A percentile compares a stretch with the other conserved stretches of the same genome.
Evolutionary conservation across 2,888 invertebrate species (phyloP).

Genomic region (Steromphala cineraria): DNA sequence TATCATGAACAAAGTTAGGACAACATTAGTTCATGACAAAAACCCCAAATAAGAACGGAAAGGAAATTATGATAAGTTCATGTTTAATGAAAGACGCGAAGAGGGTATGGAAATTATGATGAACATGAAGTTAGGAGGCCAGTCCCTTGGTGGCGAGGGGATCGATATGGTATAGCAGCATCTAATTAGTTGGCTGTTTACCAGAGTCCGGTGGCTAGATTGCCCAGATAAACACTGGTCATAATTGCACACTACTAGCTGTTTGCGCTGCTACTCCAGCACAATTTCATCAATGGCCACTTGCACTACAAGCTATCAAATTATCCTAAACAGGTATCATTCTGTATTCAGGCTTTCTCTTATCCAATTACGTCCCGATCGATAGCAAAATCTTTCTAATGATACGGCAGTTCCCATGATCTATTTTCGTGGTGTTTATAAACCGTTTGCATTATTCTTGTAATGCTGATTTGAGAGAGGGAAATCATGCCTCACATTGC

Average conservation of each 20-base stretch:
- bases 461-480: no score
- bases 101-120: no score
- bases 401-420: neutral
- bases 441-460: neutral
- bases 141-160: no score
- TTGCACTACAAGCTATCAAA: neutral
- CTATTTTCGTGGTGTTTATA: neutral
- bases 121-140: no score
- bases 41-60: no score
- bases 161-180: neutral
- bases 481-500: no score
- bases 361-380: neutral
- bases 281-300: neutral
- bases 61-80: no score
- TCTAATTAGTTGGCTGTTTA: neutral
- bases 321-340: constrained; percentile 8
- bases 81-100: no score
- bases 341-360: neutral
- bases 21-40: no score
- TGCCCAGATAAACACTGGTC: neutral
- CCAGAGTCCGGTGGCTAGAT: neutral
- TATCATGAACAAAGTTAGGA: no score
- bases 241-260: neutral
- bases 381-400: neutral
- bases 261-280: neutral